These are phyloP conservation scores for Paedocypris micromegethes DNA, from an alignment of 2,797 vertebrate genomes.

Conservation along the genomic window DNA sequence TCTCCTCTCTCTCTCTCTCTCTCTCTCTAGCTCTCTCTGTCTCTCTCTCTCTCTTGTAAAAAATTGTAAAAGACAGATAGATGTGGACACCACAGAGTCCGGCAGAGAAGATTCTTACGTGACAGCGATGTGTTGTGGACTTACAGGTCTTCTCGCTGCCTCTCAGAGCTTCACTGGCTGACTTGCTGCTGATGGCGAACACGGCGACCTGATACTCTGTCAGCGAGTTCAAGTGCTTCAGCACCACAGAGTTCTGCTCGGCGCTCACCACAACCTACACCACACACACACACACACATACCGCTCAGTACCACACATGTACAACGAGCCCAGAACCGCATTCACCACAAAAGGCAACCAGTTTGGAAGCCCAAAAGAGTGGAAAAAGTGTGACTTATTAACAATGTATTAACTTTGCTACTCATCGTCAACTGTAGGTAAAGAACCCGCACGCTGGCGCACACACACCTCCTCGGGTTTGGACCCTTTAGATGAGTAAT, in stretches of 20 bases:
- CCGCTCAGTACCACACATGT: not conserved
- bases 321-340: too few relatives aligned
- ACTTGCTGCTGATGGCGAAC: constrained; percentile 83
- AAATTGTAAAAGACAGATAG: not conserved
- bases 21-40: too few relatives aligned
- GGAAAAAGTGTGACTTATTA: too few relatives aligned
- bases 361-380: too few relatives aligned
- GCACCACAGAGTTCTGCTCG: constrained; percentile 69
- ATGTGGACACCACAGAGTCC: too few relatives aligned
- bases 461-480: constrained; percentile 87
- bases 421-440: too few relatives aligned
- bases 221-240: constrained; percentile 85
- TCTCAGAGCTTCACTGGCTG: constrained; percentile 84
- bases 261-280: constrained; percentile 80
- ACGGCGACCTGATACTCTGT: constrained; percentile 94
- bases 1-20: too few relatives aligned
- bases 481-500: constrained; percentile 84
- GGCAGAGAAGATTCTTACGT: too few relatives aligned
- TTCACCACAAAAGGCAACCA: too few relatives aligned
- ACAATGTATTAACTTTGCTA: too few relatives aligned
- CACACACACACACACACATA: not conserved
- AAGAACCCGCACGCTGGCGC: not conserved
- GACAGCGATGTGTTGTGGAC: constrained; percentile 46
- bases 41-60: not conserved
- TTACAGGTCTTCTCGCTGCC: constrained; percentile 85